Base-by-base conservation (phyloP, 2,888 invertebrate genomes). In the Osmoderma eremita region DNA sequence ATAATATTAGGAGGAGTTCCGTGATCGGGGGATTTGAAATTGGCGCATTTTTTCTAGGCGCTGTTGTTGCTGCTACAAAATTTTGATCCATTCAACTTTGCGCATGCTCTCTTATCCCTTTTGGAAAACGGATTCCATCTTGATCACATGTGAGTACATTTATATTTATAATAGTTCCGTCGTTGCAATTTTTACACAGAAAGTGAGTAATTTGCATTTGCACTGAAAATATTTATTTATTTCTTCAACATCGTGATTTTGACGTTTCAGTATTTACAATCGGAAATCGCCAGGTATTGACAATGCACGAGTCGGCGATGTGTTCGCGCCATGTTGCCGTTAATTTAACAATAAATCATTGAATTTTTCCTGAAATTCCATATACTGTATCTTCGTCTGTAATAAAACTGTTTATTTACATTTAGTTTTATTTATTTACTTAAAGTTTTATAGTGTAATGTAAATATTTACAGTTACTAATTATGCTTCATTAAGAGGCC, bases 81-180 rank as follows among this genome's bases (percentile, higher is more conserved):
- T 24, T 65, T 64, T 65, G 50, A 65, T 64, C 61, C 64, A 68
- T 56, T 53, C 41, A 53, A 58, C 49, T 50, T 49, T 49, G 66
- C 90, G 90, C 90, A 89, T 87, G 90, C 89, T 87, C 87, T 84
- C 83, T 84, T 84, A 85, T 85, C 86, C 88, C 90, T 90, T 91
- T 91, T 90, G 90, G 90, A 70, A 90, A 88, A 88, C 88, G 91
- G 90, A 90, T 89, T 90, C 91, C 91, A 91, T 91, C 91, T 88
- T 87, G 91, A 90, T 90, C 91, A 92, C 92, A 92, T 91, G 92
- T 92, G 91, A 92, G 92, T 92, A 90, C 61, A 63, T 58, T 71
- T 61, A 62, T 67, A 67, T 72, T 73, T 69, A 70, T 67, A 72
- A 69, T 70, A 69, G 24, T 15, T 8, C 15, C 15, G 6, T 13